Evolutionary conservation across 1,140 invertebrate species (phyloP), one percentile per base, ranked within the genome.

Genomic region (Orchestia grillus): DNA sequence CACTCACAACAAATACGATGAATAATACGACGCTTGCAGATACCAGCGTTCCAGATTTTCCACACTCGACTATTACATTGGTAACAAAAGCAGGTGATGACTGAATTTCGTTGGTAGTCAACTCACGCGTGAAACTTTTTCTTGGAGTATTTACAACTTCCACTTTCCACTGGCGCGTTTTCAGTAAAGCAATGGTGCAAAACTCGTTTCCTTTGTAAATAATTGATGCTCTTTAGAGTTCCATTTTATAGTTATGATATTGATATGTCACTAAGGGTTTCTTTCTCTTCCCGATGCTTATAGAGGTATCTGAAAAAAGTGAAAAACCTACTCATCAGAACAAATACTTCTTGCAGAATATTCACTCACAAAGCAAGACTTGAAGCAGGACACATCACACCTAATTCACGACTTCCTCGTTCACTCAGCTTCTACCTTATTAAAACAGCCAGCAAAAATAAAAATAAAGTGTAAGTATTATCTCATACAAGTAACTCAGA

Each of bases 231-330:
- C 62, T 77, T 77, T 36, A 77, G 11, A 19, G 28, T 77, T 77
- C 36, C 62, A 28, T 36, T 77, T 23, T 23, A 77, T 36, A 53
- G 62, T 77, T 77, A 77, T 28, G 62, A 19, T 23, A 77, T 77
- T 77, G 62, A 77, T 77, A 77, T 77, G 62, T 77, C 62, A 77
- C 62, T 77, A 3, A 15, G 28, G 28, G 62, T 77, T 77, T 77
- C 88, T 77, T 77, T 77, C 88, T 90, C 88, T 90, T 90, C 88
- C 62, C 36, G 88, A 43, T 87, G 87, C 87, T 87, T 41, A n/a
- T n/a, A 87, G 87, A 41, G 88, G 42, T 90, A 90, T 90, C 88
- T 90, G 88, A 90, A 90, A n/a, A n/a, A 90, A 90, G 88, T 43
- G 42, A 41, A 90, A 90, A 0, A 42, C 41, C 42, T 90, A 90